phyloP scores from a whole-genome alignment of 2,113 vertebrate species.

The Archilochus colubris region DNA sequence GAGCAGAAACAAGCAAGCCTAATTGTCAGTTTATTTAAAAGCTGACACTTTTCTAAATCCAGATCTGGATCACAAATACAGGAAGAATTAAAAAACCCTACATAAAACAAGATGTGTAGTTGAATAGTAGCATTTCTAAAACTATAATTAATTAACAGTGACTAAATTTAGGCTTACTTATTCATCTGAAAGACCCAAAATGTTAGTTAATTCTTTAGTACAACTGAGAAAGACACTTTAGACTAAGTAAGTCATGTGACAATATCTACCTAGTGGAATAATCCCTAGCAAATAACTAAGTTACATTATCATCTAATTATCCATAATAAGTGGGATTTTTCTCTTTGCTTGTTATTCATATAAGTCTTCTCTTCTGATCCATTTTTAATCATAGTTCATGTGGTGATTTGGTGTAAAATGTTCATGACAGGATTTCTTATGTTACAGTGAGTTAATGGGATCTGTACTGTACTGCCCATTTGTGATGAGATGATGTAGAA shows the following conservation, averaged over 20 bases:
- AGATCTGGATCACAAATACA: neutral
- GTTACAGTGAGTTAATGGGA: conserved; percentile 25
- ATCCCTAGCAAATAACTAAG: conserved; percentile 7
- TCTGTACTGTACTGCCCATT: neutral
- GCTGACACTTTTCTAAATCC: neutral
- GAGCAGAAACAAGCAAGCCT: neutral
- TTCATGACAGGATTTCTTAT: conserved; percentile 62
- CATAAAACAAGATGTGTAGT: neutral
- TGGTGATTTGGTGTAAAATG: conserved; percentile 47
- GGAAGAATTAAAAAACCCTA: neutral
- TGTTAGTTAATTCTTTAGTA: conserved; percentile 3
- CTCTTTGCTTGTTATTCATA: conserved; percentile 47
- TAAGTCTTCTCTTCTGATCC: conserved; percentile 60
- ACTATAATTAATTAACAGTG: neutral
- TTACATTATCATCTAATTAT: conserved; percentile 50
- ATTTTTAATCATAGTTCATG: conserved; percentile 71
- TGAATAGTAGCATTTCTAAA: conserved; percentile 29
- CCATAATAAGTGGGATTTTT: neutral
- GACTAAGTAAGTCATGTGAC: conserved; percentile 10
- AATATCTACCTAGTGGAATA: conserved; percentile 16
- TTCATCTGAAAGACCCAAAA: neutral
- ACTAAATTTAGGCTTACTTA: conserved; percentile 34
- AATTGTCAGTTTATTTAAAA: conserved; percentile 8
- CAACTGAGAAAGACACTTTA: neutral
- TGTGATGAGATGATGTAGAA: neutral